phyloP scores from a whole-genome alignment of 2,797 vertebrate species.

The Myripristis jacobus region DNA sequence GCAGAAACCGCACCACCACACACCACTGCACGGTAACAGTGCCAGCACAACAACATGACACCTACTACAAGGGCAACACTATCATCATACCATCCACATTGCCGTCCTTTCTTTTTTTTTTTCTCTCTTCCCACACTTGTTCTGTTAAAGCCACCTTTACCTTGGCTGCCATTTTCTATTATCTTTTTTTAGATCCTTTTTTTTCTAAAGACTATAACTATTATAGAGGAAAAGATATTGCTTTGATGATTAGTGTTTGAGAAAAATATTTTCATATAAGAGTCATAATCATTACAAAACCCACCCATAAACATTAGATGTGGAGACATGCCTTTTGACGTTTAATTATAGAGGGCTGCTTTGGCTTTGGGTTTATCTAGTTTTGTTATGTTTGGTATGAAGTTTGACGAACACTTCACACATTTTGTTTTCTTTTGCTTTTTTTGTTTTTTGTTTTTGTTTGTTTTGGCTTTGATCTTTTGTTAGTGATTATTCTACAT shows the following conservation, averaged over 20 bases:
- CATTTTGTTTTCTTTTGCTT: slow-evolving; percentile 63
- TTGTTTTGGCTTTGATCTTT: slow-evolving; percentile 72
- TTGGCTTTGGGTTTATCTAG: slow-evolving; percentile 81
- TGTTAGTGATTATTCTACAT: slow-evolving; percentile 81
- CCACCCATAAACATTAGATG: slow-evolving; percentile 66
- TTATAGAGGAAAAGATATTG: slow-evolving; percentile 61
- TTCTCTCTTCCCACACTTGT: slow-evolving; percentile 7
- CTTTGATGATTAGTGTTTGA: slow-evolving; percentile 61
- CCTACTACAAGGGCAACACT: slow-evolving; percentile 31
- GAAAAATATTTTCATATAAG: slow-evolving; percentile 62
- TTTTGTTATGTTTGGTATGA: slow-evolving; percentile 83
- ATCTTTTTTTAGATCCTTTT: slow-evolving; percentile 54
- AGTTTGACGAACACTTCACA: slow-evolving; percentile 73
- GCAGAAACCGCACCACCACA: background rate
- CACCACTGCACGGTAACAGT: slow-evolving; percentile 17
- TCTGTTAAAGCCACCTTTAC: slow-evolving; percentile 43
- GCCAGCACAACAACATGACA: slow-evolving; percentile 27
- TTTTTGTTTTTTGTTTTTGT: slow-evolving; percentile 64
- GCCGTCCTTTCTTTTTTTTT: slow-evolving; percentile 35
- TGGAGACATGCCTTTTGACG: slow-evolving; percentile 86
- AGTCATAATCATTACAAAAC: slow-evolving; percentile 63
- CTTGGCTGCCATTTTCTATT: slow-evolving; percentile 71
- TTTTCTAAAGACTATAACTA: slow-evolving; percentile 48
- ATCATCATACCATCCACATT: slow-evolving; percentile 27
- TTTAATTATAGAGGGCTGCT: slow-evolving; percentile 83